Evolutionary conservation across 2,888 invertebrate genomes (phyloP).

Genomic region (Macrosiphum euphorbiae): DNA sequence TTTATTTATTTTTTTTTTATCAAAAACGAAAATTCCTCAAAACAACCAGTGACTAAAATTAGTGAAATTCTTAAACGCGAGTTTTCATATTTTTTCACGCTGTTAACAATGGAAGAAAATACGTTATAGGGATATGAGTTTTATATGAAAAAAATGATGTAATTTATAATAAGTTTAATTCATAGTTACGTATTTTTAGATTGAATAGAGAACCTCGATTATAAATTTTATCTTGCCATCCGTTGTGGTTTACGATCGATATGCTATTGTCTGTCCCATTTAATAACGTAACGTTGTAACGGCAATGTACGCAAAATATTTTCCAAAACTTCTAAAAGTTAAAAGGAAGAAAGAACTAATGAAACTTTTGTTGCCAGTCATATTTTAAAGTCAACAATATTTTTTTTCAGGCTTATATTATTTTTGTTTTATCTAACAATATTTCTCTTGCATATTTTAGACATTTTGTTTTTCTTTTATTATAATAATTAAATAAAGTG

Average conservation of each 20-base stretch:
- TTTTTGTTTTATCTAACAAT: slow-evolving; percentile 35
- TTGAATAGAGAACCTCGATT: slow-evolving; percentile 55
- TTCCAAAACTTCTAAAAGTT: slow-evolving; percentile 53
- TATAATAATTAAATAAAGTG: slow-evolving; percentile 23
- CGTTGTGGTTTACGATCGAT: slow-evolving; percentile 53
- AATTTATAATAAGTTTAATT: slow-evolving; percentile 55
- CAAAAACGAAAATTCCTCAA: neutral
- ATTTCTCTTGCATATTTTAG: slow-evolving; percentile 38
- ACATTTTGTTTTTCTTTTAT: slow-evolving; percentile 17
- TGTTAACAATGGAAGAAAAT: slow-evolving; percentile 7
- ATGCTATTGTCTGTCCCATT: slow-evolving; percentile 54
- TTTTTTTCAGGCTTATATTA: slow-evolving; percentile 26
- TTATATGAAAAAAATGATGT: slow-evolving; percentile 16
- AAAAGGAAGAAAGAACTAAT: slow-evolving; percentile 51
- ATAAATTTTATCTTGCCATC: slow-evolving; percentile 19
- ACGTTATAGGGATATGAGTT: neutral
- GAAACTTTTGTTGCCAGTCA: slow-evolving; percentile 45
- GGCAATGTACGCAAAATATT: slow-evolving; percentile 54
- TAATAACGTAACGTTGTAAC: slow-evolving; percentile 52
- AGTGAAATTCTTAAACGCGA: neutral
- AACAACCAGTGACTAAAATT: neutral
- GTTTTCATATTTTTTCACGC: neutral
- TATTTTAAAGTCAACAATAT: slow-evolving; percentile 43
- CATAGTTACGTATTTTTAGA: slow-evolving; percentile 17
- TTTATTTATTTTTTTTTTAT: neutral